These are phyloP conservation scores for Beris morrisii DNA, from an alignment of 2,888 invertebrate species.

Conservation along the genomic window DNA sequence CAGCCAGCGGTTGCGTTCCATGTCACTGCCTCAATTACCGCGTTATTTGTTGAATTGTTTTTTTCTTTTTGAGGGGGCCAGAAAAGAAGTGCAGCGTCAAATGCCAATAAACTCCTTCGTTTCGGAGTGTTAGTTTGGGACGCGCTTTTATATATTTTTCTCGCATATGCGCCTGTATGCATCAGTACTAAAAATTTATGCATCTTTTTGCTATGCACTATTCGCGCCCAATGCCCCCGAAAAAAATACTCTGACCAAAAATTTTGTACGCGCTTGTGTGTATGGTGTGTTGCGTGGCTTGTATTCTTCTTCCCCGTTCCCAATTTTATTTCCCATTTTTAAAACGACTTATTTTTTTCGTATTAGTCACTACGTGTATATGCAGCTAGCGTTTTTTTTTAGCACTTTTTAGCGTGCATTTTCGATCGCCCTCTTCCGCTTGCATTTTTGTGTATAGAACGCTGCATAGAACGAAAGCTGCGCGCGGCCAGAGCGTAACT, in stretches of 20 bases:
- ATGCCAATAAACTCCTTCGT: constrained; percentile 10
- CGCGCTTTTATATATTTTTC: too few species aligned
- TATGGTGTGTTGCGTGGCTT: too few species aligned
- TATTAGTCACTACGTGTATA: neutral
- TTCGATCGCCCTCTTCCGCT: constrained; percentile 24
- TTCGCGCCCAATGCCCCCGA: too few species aligned
- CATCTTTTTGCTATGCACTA: too few species aligned
- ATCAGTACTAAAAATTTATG: too few species aligned
- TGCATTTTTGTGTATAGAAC: constrained; percentile 2
- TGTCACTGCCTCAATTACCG: constrained; percentile 2
- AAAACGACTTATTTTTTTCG: too few species aligned
- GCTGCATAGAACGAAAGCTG: neutral
- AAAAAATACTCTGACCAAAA: too few species aligned
- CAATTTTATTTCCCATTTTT: too few species aligned
- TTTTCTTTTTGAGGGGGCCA: neutral
- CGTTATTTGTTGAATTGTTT: neutral
- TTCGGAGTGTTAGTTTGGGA: neutral
- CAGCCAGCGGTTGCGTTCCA: neutral
- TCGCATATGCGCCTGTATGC: too few species aligned
- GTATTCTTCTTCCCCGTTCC: too few species aligned
- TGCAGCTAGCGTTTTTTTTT: constrained; percentile 8
- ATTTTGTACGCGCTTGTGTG: too few species aligned
- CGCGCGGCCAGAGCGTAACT: neutral
- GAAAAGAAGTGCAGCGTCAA: constrained; percentile 12
- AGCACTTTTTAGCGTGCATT: constrained; percentile 12